Percentiles rank a stretch among this genome's conserved stretches.
These are phyloP conservation scores for Agrotis segetum DNA, from an alignment of 2,888 invertebrate genomes.

Conservation along the genomic window DNA sequence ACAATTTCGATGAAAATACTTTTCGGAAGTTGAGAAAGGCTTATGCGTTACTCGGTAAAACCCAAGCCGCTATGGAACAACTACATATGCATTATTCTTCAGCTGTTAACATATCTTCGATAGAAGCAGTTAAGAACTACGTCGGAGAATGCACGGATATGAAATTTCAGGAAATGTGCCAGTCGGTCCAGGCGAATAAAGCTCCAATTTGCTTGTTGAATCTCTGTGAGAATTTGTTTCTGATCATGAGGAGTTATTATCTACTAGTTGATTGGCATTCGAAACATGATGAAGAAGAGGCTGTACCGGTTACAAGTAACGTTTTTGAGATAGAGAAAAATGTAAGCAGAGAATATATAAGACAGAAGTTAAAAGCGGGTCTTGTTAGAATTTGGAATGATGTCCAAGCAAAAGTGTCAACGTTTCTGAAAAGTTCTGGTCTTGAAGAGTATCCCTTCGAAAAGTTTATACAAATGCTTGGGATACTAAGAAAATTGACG, in stretches of 20 bases:
- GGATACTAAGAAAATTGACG: conserved; percentile 96
- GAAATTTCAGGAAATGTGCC: conserved; percentile 96
- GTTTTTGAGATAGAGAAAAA: conserved; percentile 92
- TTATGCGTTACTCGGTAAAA: conserved; percentile 97
- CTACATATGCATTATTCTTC: conserved; percentile 98
- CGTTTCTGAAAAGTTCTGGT: conserved; percentile 95
- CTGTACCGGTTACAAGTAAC: conserved; percentile 72
- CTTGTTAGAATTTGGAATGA: conserved; percentile 97
- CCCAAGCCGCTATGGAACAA: conserved; percentile 98
- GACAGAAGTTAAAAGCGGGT: conserved; percentile 97
- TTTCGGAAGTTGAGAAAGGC: conserved; percentile 97
- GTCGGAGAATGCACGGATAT: conserved; percentile 77
- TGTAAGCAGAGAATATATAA: conserved; percentile 94
- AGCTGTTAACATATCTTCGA: conserved; percentile 96
- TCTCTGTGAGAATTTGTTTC: conserved; percentile 96
- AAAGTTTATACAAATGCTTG: conserved; percentile 97
- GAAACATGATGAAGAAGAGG: conserved; percentile 83
- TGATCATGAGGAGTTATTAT: conserved; percentile 95
- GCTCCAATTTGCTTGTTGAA: conserved; percentile 94
- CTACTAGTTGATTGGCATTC: conserved; percentile 95
- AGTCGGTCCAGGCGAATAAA: conserved; percentile 84
- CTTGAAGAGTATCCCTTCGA: conserved; percentile 97
- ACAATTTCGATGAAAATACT: conserved; percentile 94
- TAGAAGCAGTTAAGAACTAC: conserved; percentile 91
- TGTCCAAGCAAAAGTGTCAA: conserved; percentile 97